Percentiles rank a stretch among this genome's conserved stretches.
These are phyloP conservation scores for Drosophila elegans DNA, from an alignment of 1,140 invertebrate species.

Conservation along the genomic window DNA sequence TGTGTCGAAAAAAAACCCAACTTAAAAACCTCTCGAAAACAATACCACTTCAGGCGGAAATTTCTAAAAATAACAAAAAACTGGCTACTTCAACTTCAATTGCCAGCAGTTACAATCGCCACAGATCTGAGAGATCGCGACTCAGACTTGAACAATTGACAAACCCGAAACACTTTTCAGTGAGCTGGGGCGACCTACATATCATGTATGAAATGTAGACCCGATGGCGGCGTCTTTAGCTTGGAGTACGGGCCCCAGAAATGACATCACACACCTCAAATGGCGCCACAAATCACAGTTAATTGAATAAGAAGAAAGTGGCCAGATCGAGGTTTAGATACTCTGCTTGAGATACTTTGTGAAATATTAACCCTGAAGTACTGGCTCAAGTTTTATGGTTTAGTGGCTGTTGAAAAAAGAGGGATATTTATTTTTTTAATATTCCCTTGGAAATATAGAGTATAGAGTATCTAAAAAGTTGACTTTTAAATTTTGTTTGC, in stretches of 20 bases:
- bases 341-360: constrained; percentile 1
- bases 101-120: constrained; percentile 61
- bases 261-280: constrained; percentile 72
- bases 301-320: constrained; percentile 42
- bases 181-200: constrained; percentile 61
- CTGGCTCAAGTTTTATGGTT: no score
- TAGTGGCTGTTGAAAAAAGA: no score
- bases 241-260: constrained; percentile 40
- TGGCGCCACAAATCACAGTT: constrained; percentile 62
- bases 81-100: constrained; percentile 62
- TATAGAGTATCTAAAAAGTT: constrained; percentile 1
- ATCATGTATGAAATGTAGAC: constrained; percentile 41
- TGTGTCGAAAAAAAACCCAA: constrained; percentile 27
- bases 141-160: constrained; percentile 62
- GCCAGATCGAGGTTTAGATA: constrained; percentile 9
- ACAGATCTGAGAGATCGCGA: constrained; percentile 53
- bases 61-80: constrained; percentile 67
- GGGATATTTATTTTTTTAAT: no score
- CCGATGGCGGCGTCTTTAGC: constrained; percentile 43
- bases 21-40: constrained; percentile 48
- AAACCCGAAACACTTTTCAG: constrained; percentile 46
- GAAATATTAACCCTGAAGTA: neutral
- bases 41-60: constrained; percentile 47
- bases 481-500: neutral
- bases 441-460: neutral